Conservation (phyloP, 2,797 vertebrate species). For the Leontocebus nigricollis region DNA sequence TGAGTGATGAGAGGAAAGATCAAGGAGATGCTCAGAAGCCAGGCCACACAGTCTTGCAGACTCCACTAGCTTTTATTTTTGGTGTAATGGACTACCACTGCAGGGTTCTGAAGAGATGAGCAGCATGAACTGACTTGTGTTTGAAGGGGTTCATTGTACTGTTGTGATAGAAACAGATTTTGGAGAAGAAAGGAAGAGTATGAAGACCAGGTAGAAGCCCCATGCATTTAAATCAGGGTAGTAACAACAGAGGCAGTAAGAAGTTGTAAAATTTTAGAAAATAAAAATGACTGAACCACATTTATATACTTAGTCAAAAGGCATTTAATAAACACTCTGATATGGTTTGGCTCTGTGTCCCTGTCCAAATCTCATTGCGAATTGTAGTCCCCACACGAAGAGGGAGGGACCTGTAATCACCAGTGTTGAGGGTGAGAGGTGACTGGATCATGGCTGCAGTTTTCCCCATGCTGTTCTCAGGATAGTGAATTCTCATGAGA, state of each 20-base stretch:
- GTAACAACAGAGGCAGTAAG: background rate
- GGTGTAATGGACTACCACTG: background rate
- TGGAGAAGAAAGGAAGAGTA: background rate
- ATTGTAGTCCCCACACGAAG: background rate
- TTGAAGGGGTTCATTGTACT: background rate
- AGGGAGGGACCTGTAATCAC: background rate
- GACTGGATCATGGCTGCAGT: background rate
- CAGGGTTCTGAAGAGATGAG: background rate
- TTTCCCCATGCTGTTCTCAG: background rate
- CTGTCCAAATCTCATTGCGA: background rate
- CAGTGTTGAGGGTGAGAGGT: background rate
- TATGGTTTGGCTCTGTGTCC: background rate
- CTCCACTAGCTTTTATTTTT: background rate
- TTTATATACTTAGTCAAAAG: background rate
- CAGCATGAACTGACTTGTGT: background rate
- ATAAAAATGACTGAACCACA: background rate
- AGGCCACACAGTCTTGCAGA: rapidly evolving
- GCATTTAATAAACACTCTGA: background rate
- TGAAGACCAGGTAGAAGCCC: background rate
- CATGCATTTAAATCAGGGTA: background rate
- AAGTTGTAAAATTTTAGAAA: background rate
- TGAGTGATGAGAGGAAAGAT: background rate
- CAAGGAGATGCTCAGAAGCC: background rate
- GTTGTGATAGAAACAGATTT: background rate
- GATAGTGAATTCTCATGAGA: background rate